Conservation (phyloP, 2,888 invertebrate genomes). For the Gymnocheta viridis region DNA sequence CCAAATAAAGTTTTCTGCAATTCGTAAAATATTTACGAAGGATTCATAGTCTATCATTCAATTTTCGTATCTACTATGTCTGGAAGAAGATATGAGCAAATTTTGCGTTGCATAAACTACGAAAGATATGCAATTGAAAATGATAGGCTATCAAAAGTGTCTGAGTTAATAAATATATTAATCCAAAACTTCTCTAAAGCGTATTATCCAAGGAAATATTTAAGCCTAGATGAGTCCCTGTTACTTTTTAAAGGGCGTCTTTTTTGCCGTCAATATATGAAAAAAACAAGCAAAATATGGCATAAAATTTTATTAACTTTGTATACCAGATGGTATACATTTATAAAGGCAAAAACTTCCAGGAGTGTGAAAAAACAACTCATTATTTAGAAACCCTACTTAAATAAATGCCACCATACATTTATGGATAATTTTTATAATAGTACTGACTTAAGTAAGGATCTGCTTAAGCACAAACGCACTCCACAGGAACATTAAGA, state of each 20-base stretch:
- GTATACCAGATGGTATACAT: background rate
- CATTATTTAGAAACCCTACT: background rate
- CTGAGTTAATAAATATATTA: slow-evolving; percentile 3
- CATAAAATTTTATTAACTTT: slow-evolving; percentile 12
- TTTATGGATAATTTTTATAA: slow-evolving; percentile 12
- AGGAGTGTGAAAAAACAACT: background rate
- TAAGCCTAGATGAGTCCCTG: background rate
- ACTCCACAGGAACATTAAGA: slow-evolving; percentile 8
- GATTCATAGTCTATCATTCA: background rate
- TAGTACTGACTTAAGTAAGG: background rate
- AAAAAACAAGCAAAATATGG: slow-evolving; percentile 1
- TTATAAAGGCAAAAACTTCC: slow-evolving; percentile 2
- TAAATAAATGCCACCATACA: slow-evolving; percentile 5
- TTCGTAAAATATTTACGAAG: slow-evolving; percentile 2
- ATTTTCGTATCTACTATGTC: background rate
- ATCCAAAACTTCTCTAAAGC: background rate
- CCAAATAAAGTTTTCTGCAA: background rate
- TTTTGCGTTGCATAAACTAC: background rate
- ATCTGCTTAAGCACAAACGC: slow-evolving; percentile 13
- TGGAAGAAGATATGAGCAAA: background rate
- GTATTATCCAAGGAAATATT: background rate
- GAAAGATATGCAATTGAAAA: slow-evolving; percentile 2
- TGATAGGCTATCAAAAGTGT: background rate
- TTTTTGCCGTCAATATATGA: background rate
- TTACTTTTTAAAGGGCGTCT: background rate